These are phyloP conservation scores for Panurus biarmicus DNA, from an alignment of 2,113 vertebrate species.

Conservation along the genomic window DNA sequence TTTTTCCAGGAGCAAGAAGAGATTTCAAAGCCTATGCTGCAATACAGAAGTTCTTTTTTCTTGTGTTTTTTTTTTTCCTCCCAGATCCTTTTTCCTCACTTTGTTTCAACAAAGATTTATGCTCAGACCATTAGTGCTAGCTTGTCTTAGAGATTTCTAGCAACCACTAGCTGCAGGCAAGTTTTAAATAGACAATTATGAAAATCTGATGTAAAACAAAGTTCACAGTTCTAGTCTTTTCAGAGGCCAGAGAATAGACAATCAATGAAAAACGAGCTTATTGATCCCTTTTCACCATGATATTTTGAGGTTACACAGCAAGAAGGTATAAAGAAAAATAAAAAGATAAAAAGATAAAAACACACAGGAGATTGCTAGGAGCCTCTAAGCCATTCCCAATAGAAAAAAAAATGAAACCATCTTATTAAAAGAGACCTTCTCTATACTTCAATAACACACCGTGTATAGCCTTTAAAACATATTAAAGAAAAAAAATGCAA, in stretches of 20 bases:
- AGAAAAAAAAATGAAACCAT: constrained; percentile 27
- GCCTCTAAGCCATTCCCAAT: constrained; percentile 26
- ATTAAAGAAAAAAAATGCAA: constrained; percentile 60
- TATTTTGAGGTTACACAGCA: constrained; percentile 54
- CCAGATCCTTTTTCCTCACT: not conserved
- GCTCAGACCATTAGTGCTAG: not conserved
- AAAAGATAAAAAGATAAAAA: constrained; percentile 39
- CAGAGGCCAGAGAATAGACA: constrained; percentile 54
- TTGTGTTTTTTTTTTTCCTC: not conserved
- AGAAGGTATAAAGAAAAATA: constrained; percentile 31
- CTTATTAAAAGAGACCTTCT: constrained; percentile 39
- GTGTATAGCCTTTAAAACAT: constrained; percentile 54
- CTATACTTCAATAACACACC: constrained; percentile 38
- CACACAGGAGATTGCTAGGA: constrained; percentile 43
- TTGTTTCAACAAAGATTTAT: constrained; percentile 8
- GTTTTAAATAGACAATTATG: constrained; percentile 68
- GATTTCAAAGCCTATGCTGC: not conserved
- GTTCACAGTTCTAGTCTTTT: constrained; percentile 66
- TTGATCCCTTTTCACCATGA: constrained; percentile 62
- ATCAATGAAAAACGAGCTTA: constrained; percentile 64
- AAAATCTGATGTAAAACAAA: constrained; percentile 54
- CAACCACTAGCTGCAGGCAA: constrained; percentile 37
- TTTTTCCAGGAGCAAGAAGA: not conserved
- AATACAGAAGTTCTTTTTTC: not conserved
- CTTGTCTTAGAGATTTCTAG: constrained; percentile 67